A percentile compares a stretch with the other conserved stretches of the same genome.
Conservation (phyloP, 2,797 vertebrate genomes). For the Arctocebus calabarensis region DNA sequence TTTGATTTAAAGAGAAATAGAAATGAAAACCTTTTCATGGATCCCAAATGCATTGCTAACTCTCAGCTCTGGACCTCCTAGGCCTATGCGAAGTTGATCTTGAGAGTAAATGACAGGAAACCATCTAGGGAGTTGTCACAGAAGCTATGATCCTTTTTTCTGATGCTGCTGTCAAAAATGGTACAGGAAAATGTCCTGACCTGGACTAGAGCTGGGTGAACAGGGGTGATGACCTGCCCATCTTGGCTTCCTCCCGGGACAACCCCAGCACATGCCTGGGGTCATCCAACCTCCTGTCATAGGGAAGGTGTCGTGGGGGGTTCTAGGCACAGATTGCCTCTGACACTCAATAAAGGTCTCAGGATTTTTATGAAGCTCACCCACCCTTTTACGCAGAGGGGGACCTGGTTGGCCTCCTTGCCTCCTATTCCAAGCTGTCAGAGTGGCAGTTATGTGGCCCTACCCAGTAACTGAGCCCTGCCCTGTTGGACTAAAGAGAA, state of each 20-base stretch:
- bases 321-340: neutral
- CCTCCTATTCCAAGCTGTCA: neutral
- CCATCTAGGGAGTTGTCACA: neutral
- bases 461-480: neutral
- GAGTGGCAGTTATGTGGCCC: neutral
- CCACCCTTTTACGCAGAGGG: neutral
- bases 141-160: neutral
- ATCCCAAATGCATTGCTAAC: neutral
- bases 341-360: neutral
- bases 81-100: neutral
- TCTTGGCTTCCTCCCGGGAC: neutral
- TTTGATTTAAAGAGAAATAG: neutral
- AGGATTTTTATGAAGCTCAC: neutral
- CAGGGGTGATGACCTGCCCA: neutral
- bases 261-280: neutral
- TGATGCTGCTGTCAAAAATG: neutral
- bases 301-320: neutral
- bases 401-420: neutral
- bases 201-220: neutral
- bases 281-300: rapidly evolving
- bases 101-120: neutral
- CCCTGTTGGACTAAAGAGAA: no score
- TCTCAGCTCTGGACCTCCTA: neutral
- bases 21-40: neutral
- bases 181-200: neutral